Evolutionary conservation across 1,140 invertebrate genomes (phyloP), one percentile per base, ranked within the genome.

Genomic region (Temnothorax curvispinosus): DNA sequence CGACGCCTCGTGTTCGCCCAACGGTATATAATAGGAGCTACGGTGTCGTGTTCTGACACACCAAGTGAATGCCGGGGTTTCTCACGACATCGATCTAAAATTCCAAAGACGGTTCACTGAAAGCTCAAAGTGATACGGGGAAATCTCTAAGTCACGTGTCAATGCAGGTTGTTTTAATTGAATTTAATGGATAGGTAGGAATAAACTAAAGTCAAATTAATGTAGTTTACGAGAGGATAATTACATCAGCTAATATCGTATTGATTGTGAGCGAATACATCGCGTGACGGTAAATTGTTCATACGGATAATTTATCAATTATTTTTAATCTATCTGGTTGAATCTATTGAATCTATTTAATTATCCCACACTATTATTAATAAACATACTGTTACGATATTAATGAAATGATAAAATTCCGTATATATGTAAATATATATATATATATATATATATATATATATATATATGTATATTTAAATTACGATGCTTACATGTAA

Each of bases 1-100:
- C 78, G 44, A 89, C 85, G 88, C 88, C 87, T 90, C 90, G 89
- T 88, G 92, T 77, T 93, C 90, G 88, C 60, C 90, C 89, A 93
- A 86, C 86, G 85, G 89, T 89, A 92, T 89, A 91, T 93, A 93
- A 92, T 91, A 86, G 90, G 85, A 87, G 87, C 87, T 89, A 87
- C 86, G 86, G 85, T 90, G 87, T 89, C 91, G 88, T 92, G 86
- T 88, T 85, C 76, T 52, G 89, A 90, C 87, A 89, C 85, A 72
- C 64, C 60, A 81, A 89, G 84, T 58, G 90, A 90, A 65, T 81
- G 50, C 52, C 47, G 38, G 38, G 80, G 80, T 86, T 91, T 87
- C 47, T 86, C 86, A 77, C 80, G 69, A 87, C 89, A 92, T 92
- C 82, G 89, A 92, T 89, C 77, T 86, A 64, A 90, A 92, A 88